A percentile compares a stretch with the other conserved stretches of the same genome.
Conservation (phyloP, 2,797 vertebrate genomes). For the Onychomys arenicola region DNA sequence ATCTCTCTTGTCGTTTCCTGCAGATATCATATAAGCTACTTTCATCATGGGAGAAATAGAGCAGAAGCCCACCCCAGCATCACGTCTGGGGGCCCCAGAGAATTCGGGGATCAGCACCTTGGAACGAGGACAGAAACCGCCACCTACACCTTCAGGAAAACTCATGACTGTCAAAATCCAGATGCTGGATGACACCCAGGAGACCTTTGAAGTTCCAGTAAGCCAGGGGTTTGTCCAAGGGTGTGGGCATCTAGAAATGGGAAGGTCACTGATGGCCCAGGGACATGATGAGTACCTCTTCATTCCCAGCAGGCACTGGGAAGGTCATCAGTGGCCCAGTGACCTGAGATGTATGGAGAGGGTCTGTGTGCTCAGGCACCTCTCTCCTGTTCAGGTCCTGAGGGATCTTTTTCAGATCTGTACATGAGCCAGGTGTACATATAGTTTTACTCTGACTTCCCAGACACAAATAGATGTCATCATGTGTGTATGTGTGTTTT, state of each 20-base stretch:
- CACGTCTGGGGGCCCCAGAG: conserved; percentile 95
- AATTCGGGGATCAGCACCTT: conserved; percentile 97
- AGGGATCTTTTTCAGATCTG: not conserved
- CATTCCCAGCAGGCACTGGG: rapidly evolving
- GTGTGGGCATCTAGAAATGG: not conserved
- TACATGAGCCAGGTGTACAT: rapidly evolving
- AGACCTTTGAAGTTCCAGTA: conserved; percentile 97
- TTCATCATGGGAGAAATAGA: conserved; percentile 95
- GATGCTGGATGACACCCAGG: conserved; percentile 97
- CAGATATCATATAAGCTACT: conserved; percentile 79
- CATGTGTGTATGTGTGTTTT: not conserved
- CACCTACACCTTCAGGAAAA: conserved; percentile 93
- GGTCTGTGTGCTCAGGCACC: not conserved
- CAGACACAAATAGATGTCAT: not conserved
- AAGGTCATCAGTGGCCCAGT: rapidly evolving
- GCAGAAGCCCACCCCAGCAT: conserved; percentile 92
- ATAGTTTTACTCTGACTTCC: not conserved
- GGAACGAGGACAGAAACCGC: conserved; percentile 95
- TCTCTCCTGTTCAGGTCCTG: not conserved
- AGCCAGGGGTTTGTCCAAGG: conserved; percentile 78
- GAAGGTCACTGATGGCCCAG: rapidly evolving
- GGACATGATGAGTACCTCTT: rapidly evolving
- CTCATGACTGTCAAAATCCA: conserved; percentile 94
- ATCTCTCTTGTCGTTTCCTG: conserved; percentile 62
- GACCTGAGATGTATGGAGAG: rapidly evolving